Evolutionary conservation across 2,113 vertebrate species (phyloP), one percentile per base, ranked within the genome.

Genomic region (Dipodomys merriami): DNA sequence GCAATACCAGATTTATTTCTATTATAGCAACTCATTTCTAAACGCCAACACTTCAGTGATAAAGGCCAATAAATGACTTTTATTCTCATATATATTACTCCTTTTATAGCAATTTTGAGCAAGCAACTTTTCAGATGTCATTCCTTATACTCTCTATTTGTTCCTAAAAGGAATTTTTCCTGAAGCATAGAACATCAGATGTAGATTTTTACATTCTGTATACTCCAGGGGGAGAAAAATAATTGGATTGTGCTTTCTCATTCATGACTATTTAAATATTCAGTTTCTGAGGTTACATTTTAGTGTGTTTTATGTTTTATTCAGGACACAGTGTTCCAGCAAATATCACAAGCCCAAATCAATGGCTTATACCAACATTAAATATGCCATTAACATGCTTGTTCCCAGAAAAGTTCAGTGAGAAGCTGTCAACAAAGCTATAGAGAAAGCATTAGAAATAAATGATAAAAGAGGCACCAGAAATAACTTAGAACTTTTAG

Each of bases 251-350:
- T 94, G 49, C 60, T 83, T 86, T 93, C 91, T 97, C 87, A 72
- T 77, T 95, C 84, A 80, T 82, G 65, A 88, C 87, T 78, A 80
- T 79, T 94, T 92, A 92, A 94, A 88, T 96, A 96, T 96, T 95
- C 95, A 33, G 35, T 92, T 93, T 94, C 92, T 80, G 71, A 86
- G 77, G 86, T 93, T 94, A 95, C 60, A 91, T 91, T 95, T 94
- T 95, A 82, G 68, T 74, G 65, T 77, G 62, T 74, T 96, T 94
- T 94, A 93, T 91, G 81, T 95, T 95, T 96, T 93, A 97, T 95
- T 97, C 95, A 89, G 84, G 83, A 93, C 92, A 78, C 91, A 82
- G 4, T 94, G 92, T 93, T 96, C 88, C 83, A 88, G 91, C 83
- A 96, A 95, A 87, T 49, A 92, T 92, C 68, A 82, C 83, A 82